A percentile compares a stretch with the other conserved stretches of the same genome.
Evolutionary conservation across 2,797 vertebrate genomes (phyloP).

Genomic region (Sebastes minor): DNA sequence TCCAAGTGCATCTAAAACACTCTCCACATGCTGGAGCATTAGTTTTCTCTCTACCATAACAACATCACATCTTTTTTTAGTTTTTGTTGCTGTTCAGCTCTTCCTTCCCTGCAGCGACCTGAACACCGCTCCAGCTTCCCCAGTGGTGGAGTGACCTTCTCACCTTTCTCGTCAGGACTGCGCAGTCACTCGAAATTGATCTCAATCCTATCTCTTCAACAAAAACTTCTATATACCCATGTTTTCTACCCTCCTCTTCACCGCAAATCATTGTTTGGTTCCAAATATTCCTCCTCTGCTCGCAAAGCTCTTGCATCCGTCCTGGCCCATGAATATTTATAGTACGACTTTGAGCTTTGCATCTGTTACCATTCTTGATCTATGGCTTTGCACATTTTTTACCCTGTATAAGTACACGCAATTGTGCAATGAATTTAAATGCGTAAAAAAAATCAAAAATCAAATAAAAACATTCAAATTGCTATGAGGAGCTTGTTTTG

Average conservation of each 20-base stretch:
- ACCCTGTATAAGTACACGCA: constrained; percentile 24
- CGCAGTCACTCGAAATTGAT: constrained; percentile 1
- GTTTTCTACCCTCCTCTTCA: not conserved
- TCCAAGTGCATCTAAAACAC: constrained; percentile 58
- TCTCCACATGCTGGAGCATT: not conserved
- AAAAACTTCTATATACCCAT: not conserved
- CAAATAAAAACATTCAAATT: not conserved
- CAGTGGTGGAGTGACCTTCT: constrained; percentile 14
- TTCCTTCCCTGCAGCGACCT: not conserved
- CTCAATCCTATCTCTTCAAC: not conserved
- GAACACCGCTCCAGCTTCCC: not conserved
- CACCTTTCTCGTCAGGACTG: not conserved
- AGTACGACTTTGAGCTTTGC: constrained; percentile 17
- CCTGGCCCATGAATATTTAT: constrained; percentile 30
- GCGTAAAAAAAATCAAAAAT: not conserved
- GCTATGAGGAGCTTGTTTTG: not conserved
- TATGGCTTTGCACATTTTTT: constrained; percentile 45
- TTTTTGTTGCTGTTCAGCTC: constrained; percentile 4
- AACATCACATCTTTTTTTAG: not conserved
- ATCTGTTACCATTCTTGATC: constrained; percentile 21
- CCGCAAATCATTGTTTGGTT: constrained; percentile 20
- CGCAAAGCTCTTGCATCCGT: not conserved
- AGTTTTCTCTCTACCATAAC: not conserved
- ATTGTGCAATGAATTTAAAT: constrained; percentile 21
- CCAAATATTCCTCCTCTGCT: constrained; percentile 2